These are phyloP conservation scores for Drosophila funebris DNA, from an alignment of 1,140 invertebrate species.

Conservation along the genomic window DNA sequence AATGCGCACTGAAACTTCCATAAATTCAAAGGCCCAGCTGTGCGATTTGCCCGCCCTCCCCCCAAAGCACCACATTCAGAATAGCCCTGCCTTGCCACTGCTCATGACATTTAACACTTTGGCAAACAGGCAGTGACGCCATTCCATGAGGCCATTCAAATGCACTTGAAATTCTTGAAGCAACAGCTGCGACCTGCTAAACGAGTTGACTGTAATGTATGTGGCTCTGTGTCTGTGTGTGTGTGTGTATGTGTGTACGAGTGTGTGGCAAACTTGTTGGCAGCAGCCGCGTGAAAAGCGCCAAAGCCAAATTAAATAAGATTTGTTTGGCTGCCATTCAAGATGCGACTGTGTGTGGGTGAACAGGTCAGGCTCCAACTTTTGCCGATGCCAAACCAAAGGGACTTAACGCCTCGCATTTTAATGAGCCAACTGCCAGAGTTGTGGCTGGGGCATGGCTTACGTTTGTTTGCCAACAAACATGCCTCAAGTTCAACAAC, in stretches of 20 bases:
- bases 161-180: constrained; percentile 77
- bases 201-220: constrained; percentile 33
- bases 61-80: background rate
- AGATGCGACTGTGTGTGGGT: constrained; percentile 46
- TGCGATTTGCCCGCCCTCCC: background rate
- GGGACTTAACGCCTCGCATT: constrained; percentile 72
- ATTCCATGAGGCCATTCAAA: constrained; percentile 65
- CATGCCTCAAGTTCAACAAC: constrained; percentile 76
- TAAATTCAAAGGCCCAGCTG: constrained; percentile 72
- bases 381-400: constrained; percentile 61
- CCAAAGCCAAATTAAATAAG: constrained; percentile 81
- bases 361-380: constrained; percentile 62
- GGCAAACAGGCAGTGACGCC: constrained; percentile 58
- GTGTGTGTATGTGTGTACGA: constrained; percentile 3
- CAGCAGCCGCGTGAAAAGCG: constrained; percentile 55
- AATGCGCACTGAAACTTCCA: constrained; percentile 70
- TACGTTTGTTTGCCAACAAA: constrained; percentile 76
- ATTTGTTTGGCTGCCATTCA: constrained; percentile 79
- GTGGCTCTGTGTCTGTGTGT: constrained; percentile 3
- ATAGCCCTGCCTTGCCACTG: constrained; percentile 37
- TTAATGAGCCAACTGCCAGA: constrained; percentile 65
- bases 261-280: constrained; percentile 37
- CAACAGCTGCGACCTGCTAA: constrained; percentile 73
- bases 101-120: constrained; percentile 80
- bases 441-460: constrained; percentile 28